phyloP scores from a whole-genome alignment of 2,113 vertebrate genomes.

The Salvelinus fontinalis region DNA sequence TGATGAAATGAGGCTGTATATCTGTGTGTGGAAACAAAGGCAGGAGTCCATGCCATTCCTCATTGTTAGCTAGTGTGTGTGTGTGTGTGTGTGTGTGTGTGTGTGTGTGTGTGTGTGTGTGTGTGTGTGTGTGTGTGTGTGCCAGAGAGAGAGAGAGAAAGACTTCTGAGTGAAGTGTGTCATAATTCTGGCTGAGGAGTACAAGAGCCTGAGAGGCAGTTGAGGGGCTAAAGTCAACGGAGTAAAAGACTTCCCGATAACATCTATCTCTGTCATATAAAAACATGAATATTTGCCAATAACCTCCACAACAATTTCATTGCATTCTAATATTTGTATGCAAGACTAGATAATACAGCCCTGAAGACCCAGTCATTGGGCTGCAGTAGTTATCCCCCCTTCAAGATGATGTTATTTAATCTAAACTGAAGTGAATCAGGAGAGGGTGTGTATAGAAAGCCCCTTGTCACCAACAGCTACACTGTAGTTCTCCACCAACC shows the following conservation, averaged over 20 bases:
- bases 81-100: no score
- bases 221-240: constrained; percentile 30
- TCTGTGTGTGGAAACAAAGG: constrained; percentile 58
- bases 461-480: background rate
- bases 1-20: constrained; percentile 71
- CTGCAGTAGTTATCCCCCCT: background rate
- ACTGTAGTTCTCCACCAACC: background rate
- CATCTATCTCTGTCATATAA: constrained; percentile 22
- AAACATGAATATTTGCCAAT: constrained; percentile 13
- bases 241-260: constrained; percentile 2
- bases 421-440: constrained; percentile 9
- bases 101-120: no score
- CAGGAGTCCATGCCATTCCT: constrained; percentile 39
- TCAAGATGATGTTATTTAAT: constrained; percentile 1
- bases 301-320: constrained; percentile 15
- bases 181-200: constrained; percentile 43
- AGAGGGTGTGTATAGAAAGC: background rate
- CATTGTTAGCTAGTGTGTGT: constrained; percentile 28
- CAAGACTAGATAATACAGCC: constrained; percentile 24
- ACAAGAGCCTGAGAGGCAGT: background rate
- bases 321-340: constrained; percentile 15
- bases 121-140: no score
- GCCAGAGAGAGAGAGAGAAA: background rate
- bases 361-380: constrained; percentile 34
- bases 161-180: constrained; percentile 41